These are phyloP conservation scores for Hirundo rustica DNA, from an alignment of 2,797 vertebrate species.

Conservation along the genomic window DNA sequence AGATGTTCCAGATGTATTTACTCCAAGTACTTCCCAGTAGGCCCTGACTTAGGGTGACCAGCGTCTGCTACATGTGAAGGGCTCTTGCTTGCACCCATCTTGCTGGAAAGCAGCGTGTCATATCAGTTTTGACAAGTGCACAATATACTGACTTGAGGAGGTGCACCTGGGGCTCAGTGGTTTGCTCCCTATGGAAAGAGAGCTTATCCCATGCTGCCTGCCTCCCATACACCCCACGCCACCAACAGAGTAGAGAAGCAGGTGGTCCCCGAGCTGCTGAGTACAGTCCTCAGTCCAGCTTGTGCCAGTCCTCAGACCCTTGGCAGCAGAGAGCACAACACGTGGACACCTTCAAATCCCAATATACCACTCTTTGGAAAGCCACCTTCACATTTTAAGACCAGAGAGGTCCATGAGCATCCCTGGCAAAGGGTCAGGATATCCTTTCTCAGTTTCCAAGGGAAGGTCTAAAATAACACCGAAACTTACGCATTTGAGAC, in stretches of 20 bases:
- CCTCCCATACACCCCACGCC: neutral
- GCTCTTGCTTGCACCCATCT: neutral
- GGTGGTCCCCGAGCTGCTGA: neutral
- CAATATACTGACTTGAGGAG: fast-evolving
- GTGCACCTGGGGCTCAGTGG: neutral
- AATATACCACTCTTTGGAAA: neutral
- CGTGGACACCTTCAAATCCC: fast-evolving
- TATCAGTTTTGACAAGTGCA: neutral
- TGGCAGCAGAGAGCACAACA: neutral
- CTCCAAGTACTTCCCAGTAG: neutral
- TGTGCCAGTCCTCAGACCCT: neutral
- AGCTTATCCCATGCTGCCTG: neutral
- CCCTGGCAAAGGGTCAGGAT: neutral
- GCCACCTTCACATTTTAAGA: neutral
- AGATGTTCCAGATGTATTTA: neutral
- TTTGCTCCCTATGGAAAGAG: fast-evolving
- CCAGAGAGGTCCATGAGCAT: neutral
- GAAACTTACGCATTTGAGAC: neutral
- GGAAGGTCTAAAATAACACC: neutral
- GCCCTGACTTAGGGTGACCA: neutral
- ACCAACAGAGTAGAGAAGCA: neutral
- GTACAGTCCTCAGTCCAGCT: neutral
- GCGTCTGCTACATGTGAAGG: neutral
- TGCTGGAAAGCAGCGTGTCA: neutral
- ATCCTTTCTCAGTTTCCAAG: neutral